phyloP scores from a whole-genome alignment of 2,888 invertebrate species.

The Andrena marginata region DNA sequence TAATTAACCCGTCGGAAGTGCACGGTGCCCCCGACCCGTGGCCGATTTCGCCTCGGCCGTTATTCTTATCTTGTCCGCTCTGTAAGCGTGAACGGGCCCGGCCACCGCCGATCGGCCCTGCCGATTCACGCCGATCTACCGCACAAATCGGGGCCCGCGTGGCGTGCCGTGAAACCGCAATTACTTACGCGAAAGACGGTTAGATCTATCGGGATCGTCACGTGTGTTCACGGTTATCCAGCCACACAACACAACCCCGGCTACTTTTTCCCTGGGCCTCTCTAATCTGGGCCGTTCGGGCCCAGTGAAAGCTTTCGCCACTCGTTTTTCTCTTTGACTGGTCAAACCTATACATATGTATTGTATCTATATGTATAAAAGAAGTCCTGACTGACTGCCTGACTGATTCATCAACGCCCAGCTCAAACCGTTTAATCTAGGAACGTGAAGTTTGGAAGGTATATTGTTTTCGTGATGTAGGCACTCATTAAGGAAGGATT shows the following conservation, averaged over 20 bases:
- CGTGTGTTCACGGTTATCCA: slow-evolving; percentile 34
- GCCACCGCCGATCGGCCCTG: slow-evolving; percentile 34
- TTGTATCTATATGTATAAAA: too few relatives aligned
- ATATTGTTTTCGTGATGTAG: too few relatives aligned
- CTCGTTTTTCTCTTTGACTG: background rate
- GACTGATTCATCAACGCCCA: too few relatives aligned
- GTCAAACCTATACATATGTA: too few relatives aligned
- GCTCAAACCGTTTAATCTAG: too few relatives aligned
- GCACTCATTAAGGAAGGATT: too few relatives aligned
- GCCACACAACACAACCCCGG: background rate
- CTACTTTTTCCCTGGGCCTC: background rate
- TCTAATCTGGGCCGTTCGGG: background rate
- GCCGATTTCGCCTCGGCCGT: slow-evolving; percentile 36
- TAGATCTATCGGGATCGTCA: slow-evolving; percentile 43
- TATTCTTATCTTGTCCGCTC: slow-evolving; percentile 51
- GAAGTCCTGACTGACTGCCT: too few relatives aligned
- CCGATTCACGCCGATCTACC: slow-evolving; percentile 58
- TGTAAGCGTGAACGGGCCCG: slow-evolving; percentile 2
- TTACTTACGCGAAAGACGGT: slow-evolving; percentile 59
- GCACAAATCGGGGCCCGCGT: slow-evolving; percentile 66
- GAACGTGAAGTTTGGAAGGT: too few relatives aligned
- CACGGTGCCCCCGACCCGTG: slow-evolving; percentile 52
- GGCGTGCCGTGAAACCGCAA: slow-evolving; percentile 68
- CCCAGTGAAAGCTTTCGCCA: background rate
- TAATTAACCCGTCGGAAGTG: slow-evolving; percentile 78